Percentiles rank a stretch among this genome's conserved stretches.
Conservation (phyloP, 2,797 vertebrate genomes). For the Lateolabrax maculatus region DNA sequence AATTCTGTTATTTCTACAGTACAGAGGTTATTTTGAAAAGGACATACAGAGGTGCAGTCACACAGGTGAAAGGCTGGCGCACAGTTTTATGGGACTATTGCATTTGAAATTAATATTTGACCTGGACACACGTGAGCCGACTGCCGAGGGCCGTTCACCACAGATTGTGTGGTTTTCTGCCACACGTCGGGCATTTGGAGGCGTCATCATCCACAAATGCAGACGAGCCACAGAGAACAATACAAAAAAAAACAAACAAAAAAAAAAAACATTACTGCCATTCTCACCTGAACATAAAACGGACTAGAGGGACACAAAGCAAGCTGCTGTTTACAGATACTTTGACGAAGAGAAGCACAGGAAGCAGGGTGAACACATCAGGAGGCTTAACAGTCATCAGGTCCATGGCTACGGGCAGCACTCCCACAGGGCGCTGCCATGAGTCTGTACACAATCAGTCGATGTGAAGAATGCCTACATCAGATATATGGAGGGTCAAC, state of each 20-base stretch:
- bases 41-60: slow-evolving; percentile 39
- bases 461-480: slow-evolving; percentile 46
- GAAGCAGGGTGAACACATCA: slow-evolving; percentile 31
- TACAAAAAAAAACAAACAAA: slow-evolving; percentile 12
- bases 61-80: slow-evolving; percentile 31
- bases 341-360: slow-evolving; percentile 29
- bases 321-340: slow-evolving; percentile 40
- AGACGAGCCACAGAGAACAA: slow-evolving; percentile 15
- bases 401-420: slow-evolving; percentile 85
- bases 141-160: neutral
- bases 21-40: slow-evolving; percentile 32
- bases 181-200: slow-evolving; percentile 1
- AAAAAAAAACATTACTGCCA: slow-evolving; percentile 9
- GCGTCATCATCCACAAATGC: slow-evolving; percentile 8
- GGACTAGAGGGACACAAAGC: slow-evolving; percentile 26
- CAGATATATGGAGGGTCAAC: slow-evolving; percentile 33
- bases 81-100: slow-evolving; percentile 43
- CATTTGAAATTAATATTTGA: slow-evolving; percentile 43
- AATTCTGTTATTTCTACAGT: slow-evolving; percentile 49
- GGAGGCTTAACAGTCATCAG: slow-evolving; percentile 83
- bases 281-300: slow-evolving; percentile 39
- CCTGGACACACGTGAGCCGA: slow-evolving; percentile 8
- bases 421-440: slow-evolving; percentile 66
- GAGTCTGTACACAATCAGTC: slow-evolving; percentile 63
- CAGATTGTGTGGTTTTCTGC: neutral